Conservation (phyloP, 1,140 invertebrate species). For the Drosophila cardini region DNA sequence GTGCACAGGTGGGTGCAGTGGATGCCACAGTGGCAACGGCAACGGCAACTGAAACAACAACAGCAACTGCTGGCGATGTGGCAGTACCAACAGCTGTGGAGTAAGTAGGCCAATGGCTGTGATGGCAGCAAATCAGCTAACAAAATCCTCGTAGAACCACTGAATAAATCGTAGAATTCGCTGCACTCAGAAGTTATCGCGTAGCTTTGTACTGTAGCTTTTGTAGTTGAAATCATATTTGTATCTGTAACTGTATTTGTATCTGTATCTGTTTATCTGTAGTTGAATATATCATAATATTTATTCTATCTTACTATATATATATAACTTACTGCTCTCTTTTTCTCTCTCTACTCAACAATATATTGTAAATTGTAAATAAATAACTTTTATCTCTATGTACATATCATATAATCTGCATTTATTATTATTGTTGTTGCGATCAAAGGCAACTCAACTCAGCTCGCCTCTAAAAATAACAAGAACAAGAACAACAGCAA, state of each 20-base stretch:
- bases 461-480: constrained; percentile 27
- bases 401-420: constrained; percentile 72
- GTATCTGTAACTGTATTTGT: no score
- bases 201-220: constrained; percentile 49
- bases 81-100: constrained; percentile 6
- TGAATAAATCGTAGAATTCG: constrained; percentile 47
- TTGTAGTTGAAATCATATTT: constrained; percentile 26
- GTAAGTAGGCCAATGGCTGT: constrained; percentile 16
- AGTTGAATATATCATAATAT: constrained; percentile 18
- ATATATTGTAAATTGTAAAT: constrained; percentile 79
- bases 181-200: constrained; percentile 29
- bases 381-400: constrained; percentile 70
- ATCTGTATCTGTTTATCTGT: constrained; percentile 5
- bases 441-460: constrained; percentile 35
- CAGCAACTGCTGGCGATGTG: constrained; percentile 17
- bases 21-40: constrained; percentile 10
- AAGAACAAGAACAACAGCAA: constrained; percentile 72
- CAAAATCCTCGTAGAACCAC: constrained; percentile 32
- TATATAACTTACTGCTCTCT: constrained; percentile 31
- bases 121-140: constrained; percentile 17
- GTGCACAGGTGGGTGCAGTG: constrained; percentile 35
- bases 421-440: constrained; percentile 63
- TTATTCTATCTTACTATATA: constrained; percentile 18
- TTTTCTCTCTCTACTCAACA: constrained; percentile 42
- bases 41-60: background rate